phyloP scores from a whole-genome alignment of 2,888 invertebrate species.

The Drosophila tripunctata region DNA sequence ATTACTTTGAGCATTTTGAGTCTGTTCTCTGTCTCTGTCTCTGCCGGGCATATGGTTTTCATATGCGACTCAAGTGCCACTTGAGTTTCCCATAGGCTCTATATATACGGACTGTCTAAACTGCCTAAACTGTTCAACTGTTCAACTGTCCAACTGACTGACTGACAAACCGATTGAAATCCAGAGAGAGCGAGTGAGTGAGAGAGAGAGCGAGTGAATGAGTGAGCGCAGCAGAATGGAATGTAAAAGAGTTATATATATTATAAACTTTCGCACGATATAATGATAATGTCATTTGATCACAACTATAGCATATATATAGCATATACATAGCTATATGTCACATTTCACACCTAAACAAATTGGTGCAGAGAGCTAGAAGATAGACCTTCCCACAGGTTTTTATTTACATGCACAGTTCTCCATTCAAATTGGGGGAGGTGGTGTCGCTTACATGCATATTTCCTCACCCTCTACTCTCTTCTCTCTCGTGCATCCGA shows the following conservation, averaged over 20 bases:
- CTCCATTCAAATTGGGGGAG: slow-evolving; percentile 9
- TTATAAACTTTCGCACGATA: slow-evolving; percentile 54
- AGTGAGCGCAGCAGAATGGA: too few species aligned
- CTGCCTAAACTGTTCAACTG: background rate
- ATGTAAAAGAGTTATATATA: background rate
- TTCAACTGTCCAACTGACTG: background rate
- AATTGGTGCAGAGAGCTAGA: too few species aligned
- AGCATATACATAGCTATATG: too few species aligned
- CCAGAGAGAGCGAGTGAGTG: background rate
- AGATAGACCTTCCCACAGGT: slow-evolving; percentile 68
- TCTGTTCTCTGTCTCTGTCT: too few species aligned
- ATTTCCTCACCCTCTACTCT: background rate
- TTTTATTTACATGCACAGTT: slow-evolving; percentile 54
- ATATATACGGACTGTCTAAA: too few species aligned
- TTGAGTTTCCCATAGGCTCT: slow-evolving; percentile 49
- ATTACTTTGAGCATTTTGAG: slow-evolving; percentile 54
- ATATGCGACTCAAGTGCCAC: slow-evolving; percentile 73
- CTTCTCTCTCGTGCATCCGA: background rate
- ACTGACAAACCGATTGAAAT: background rate
- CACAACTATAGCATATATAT: too few species aligned
- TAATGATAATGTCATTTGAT: slow-evolving; percentile 5
- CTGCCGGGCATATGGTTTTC: slow-evolving; percentile 60
- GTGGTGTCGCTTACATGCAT: slow-evolving; percentile 50
- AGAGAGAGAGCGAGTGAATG: too few species aligned
- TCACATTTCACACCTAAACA: slow-evolving; percentile 42